Percentiles rank a stretch among this genome's conserved stretches.
Evolutionary conservation across 2,888 invertebrate species (phyloP).

Genomic region (Flexamia atlantica): DNA sequence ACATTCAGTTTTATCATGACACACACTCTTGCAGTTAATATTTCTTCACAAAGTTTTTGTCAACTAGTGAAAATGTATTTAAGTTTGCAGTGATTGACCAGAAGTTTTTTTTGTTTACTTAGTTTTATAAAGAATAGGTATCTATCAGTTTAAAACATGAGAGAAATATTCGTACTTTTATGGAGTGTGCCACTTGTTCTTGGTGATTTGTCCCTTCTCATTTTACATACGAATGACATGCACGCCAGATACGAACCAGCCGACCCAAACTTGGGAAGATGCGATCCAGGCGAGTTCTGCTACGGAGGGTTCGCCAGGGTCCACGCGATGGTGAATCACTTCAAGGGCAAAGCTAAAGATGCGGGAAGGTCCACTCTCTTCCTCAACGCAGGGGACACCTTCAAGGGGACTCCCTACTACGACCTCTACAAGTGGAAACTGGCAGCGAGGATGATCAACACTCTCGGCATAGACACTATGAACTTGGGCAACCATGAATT

Average conservation of each 20-base stretch:
- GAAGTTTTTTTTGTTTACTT: neutral
- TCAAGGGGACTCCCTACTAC: conserved; percentile 94
- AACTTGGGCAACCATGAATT: conserved; percentile 97
- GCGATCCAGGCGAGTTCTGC: conserved; percentile 80
- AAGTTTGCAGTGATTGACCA: neutral
- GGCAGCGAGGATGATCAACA: conserved; percentile 87
- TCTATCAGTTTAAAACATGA: neutral
- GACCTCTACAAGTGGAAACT: conserved; percentile 89
- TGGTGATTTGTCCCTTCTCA: conserved; percentile 80
- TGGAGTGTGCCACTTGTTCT: conserved; percentile 68
- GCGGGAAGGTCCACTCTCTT: conserved; percentile 78
- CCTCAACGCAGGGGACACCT: conserved; percentile 96
- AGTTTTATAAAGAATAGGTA: neutral
- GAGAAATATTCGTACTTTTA: neutral
- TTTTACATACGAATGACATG: conserved; percentile 95
- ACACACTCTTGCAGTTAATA: neutral
- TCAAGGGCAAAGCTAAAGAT: neutral
- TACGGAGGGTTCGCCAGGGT: conserved; percentile 92
- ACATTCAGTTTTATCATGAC: neutral
- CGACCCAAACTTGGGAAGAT: conserved; percentile 76
- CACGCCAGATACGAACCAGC: conserved; percentile 84
- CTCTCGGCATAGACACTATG: conserved; percentile 90
- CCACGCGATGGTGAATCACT: neutral
- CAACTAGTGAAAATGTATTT: neutral
- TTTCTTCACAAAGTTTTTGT: neutral